phyloP scores from a whole-genome alignment of 2,888 invertebrate genomes.

The Seladonia tumulorum region DNA sequence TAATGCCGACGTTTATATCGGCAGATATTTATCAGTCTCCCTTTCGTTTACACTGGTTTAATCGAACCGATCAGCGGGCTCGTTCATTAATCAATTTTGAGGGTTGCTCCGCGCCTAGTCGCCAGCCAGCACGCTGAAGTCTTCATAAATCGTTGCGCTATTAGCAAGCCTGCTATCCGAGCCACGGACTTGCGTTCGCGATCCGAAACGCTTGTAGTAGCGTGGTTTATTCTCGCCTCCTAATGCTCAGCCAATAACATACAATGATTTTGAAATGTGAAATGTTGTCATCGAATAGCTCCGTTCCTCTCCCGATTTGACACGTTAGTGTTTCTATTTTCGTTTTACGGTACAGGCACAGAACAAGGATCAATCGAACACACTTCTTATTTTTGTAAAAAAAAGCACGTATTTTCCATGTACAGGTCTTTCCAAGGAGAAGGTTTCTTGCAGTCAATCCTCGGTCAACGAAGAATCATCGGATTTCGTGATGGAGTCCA shows the following conservation, averaged over 20 bases:
- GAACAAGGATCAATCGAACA: too few relatives aligned
- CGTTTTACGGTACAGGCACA: too few relatives aligned
- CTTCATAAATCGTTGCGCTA: constrained; percentile 56
- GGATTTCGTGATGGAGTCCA: not conserved
- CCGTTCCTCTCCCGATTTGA: too few relatives aligned
- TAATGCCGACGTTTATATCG: constrained; percentile 73
- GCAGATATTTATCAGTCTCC: constrained; percentile 75
- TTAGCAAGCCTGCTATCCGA: constrained; percentile 38
- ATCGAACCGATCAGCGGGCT: constrained; percentile 71
- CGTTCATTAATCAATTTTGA: constrained; percentile 75
- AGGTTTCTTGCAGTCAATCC: not conserved
- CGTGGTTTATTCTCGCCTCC: constrained; percentile 10
- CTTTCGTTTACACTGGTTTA: constrained; percentile 76
- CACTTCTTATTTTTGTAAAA: too few relatives aligned
- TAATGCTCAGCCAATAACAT: not conserved
- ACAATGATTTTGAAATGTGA: too few relatives aligned
- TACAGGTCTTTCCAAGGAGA: not conserved
- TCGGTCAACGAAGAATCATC: not conserved
- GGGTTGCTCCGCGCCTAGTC: constrained; percentile 61
- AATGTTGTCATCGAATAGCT: too few relatives aligned
- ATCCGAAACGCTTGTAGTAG: constrained; percentile 35
- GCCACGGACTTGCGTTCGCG: constrained; percentile 23
- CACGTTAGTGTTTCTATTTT: too few relatives aligned
- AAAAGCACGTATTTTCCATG: not conserved
- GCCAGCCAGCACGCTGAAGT: constrained; percentile 60